Evolutionary conservation across 2,797 vertebrate genomes (phyloP).

Genomic region (Myotis vivesi): DNA sequence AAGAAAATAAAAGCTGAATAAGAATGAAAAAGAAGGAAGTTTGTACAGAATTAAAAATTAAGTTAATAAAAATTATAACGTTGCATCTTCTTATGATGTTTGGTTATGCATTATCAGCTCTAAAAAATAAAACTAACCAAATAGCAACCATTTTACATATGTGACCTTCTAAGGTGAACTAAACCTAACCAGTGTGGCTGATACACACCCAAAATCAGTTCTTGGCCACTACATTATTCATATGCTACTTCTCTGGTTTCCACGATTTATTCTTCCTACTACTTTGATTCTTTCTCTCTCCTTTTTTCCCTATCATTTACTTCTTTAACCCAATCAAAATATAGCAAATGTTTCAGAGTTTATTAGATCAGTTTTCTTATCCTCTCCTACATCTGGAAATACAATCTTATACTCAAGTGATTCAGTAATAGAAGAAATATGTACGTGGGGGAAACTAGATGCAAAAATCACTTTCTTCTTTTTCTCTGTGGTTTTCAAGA

Average conservation of each 20-base stretch:
- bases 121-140: neutral
- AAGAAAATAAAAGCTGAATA: neutral
- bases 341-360: slow-evolving; percentile 34
- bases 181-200: neutral
- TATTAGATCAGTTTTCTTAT: slow-evolving; percentile 33
- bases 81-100: neutral
- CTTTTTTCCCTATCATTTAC: neutral
- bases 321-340: slow-evolving; percentile 30
- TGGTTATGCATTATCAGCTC: neutral
- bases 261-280: neutral
- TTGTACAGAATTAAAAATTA: neutral
- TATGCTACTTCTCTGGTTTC: neutral
- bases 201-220: neutral
- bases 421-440: slow-evolving; percentile 27
- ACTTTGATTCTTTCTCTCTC: neutral
- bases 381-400: neutral
- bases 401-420: neutral
- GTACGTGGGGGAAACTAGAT: neutral
- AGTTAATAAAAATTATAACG: neutral
- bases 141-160: neutral
- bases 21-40: neutral
- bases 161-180: neutral
- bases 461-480: neutral
- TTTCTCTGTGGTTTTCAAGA: slow-evolving; percentile 47
- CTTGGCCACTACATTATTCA: neutral